Evolutionary conservation across 2,113 vertebrate species (phyloP).

Genomic region (Circaetus gallicus): DNA sequence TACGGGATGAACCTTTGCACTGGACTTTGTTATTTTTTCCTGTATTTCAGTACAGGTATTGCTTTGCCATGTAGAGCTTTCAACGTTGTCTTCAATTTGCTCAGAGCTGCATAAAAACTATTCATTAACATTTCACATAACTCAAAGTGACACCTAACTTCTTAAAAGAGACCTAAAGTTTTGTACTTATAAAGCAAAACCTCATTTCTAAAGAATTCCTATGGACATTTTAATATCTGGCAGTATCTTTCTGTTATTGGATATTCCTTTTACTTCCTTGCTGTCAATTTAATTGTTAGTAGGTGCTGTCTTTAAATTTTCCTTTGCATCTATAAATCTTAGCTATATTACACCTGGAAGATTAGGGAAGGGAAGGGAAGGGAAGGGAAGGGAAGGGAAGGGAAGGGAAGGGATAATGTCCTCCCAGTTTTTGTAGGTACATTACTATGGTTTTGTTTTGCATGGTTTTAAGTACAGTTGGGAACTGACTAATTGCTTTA

Average conservation of each 20-base stretch:
- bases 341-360: not conserved
- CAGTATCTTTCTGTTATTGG: not conserved
- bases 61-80: not conserved
- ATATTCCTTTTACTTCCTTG: not conserved
- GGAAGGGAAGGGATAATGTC: not conserved
- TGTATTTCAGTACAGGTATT: not conserved
- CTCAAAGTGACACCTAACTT: not conserved
- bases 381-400: not conserved
- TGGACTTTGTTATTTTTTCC: not conserved
- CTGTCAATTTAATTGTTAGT: not conserved
- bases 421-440: not conserved
- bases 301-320: not conserved
- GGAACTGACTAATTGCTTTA: not conserved
- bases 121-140: not conserved
- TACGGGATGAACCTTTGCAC: not conserved
- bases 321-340: not conserved
- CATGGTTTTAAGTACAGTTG: not conserved
- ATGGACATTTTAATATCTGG: not conserved
- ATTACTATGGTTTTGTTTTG: not conserved
- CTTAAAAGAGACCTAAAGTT: not conserved
- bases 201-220: not conserved
- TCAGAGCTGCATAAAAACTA: not conserved
- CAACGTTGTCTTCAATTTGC: not conserved
- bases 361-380: not conserved
- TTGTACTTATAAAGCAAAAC: not conserved